These are phyloP conservation scores for Gnatocerus cornutus DNA, from an alignment of 2,888 invertebrate genomes.

Conservation along the genomic window DNA sequence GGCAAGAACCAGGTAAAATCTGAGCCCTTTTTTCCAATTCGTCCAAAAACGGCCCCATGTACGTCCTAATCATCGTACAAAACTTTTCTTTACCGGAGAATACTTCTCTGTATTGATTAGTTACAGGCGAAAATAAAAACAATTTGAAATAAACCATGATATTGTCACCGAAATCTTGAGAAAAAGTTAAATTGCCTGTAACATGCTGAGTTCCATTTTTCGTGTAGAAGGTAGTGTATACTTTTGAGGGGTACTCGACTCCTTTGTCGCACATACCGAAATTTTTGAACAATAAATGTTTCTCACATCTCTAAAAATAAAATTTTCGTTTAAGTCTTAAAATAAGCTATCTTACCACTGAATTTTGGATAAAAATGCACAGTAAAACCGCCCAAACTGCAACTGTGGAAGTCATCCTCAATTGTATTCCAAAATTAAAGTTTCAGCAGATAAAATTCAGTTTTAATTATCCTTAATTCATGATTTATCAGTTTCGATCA, in stretches of 20 bases:
- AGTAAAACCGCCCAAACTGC: too few relatives aligned
- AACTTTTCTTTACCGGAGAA: not conserved
- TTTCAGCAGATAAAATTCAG: slow-evolving; percentile 4
- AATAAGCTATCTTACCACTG: too few relatives aligned
- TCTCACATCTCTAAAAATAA: not conserved
- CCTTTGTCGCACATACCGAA: slow-evolving; percentile 12
- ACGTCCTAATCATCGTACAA: slow-evolving; percentile 7
- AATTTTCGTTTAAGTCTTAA: too few relatives aligned
- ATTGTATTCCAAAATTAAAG: too few relatives aligned
- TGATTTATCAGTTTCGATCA: not conserved
- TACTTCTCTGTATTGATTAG: not conserved
- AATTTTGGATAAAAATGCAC: too few relatives aligned
- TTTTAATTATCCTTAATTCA: slow-evolving; percentile 1
- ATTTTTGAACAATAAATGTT: not conserved
- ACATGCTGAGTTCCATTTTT: slow-evolving; percentile 9
- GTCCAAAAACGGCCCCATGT: slow-evolving; percentile 16
- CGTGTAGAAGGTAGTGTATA: not conserved
- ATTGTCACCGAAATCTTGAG: slow-evolving; percentile 20
- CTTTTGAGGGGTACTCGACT: slow-evolving; percentile 1
- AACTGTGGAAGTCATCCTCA: too few relatives aligned
- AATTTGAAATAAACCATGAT: not conserved
- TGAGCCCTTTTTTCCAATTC: slow-evolving; percentile 23
- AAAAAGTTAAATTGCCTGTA: slow-evolving; percentile 2
- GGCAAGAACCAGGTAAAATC: slow-evolving; percentile 22
- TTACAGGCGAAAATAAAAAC: too few relatives aligned